Percentiles rank a stretch among this genome's conserved stretches.
Conservation (phyloP, 2,797 vertebrate genomes). For the Hybognathus amarus region DNA sequence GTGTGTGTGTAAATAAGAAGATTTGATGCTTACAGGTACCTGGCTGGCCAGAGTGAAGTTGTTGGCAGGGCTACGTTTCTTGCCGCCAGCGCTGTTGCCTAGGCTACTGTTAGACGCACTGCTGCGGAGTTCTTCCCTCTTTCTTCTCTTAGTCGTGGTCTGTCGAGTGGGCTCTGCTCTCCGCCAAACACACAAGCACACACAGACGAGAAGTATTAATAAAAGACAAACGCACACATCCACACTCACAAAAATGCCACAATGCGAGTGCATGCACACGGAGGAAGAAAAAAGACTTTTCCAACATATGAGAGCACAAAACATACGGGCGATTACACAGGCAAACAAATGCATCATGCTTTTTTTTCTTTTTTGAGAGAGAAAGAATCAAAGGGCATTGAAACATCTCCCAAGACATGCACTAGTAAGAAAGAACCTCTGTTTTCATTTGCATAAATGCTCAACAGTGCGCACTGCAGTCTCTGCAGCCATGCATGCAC, state of each 20-base stretch:
- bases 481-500: conserved; percentile 39
- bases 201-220: neutral
- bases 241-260: conserved; percentile 8
- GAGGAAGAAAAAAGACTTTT: neutral
- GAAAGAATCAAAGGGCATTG: conserved; percentile 59
- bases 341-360: conserved; percentile 57
- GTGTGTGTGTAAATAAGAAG: conserved; percentile 62
- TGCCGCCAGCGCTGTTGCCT: conserved; percentile 87
- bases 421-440: conserved; percentile 66
- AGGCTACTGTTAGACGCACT: conserved; percentile 94
- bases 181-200: conserved; percentile 24
- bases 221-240: conserved; percentile 36
- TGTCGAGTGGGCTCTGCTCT: conserved; percentile 96
- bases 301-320: neutral
- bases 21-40: conserved; percentile 99
- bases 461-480: conserved; percentile 68
- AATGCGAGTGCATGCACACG: neutral
- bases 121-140: conserved; percentile 99
- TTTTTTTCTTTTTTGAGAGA: conserved; percentile 49
- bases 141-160: conserved; percentile 95
- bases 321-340: neutral
- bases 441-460: conserved; percentile 71
- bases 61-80: conserved; percentile 93
- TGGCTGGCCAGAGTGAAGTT: conserved; percentile 99
- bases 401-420: conserved; percentile 74